Evolutionary conservation across 2,113 vertebrate genomes (phyloP).

Genomic region (Elaphurus davidianus): DNA sequence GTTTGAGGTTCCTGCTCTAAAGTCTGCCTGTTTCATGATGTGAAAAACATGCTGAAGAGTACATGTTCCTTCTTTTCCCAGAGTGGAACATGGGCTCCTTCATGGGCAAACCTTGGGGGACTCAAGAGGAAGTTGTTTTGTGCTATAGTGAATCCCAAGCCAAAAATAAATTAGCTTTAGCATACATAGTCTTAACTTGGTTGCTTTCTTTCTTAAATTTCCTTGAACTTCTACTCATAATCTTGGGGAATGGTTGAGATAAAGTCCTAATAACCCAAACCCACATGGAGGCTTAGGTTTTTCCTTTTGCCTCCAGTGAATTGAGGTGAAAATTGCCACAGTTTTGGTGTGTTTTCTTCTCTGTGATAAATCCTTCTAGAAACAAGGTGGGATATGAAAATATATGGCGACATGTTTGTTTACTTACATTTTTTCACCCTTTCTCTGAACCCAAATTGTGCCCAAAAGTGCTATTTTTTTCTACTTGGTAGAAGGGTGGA

Average conservation of each 20-base stretch:
- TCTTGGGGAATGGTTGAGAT: neutral
- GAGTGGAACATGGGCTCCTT: neutral
- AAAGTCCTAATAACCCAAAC: neutral
- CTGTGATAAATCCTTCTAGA: neutral
- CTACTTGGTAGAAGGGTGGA: neutral
- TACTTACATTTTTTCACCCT: neutral
- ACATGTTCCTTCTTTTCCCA: neutral
- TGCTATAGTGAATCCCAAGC: neutral
- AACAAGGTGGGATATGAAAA: neutral
- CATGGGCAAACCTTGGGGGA: neutral
- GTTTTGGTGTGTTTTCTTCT: neutral
- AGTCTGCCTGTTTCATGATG: neutral
- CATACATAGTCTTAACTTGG: neutral
- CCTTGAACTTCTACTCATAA: neutral
- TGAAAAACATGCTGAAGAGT: neutral
- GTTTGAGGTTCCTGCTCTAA: neutral
- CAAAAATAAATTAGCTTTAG: neutral
- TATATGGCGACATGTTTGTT: neutral
- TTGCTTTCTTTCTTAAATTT: neutral
- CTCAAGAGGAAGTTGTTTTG: neutral
- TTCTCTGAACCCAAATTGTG: neutral
- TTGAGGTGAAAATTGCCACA: neutral
- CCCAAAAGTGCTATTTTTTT: slow-evolving; percentile 28
- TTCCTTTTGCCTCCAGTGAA: neutral
- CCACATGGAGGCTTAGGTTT: neutral